These are phyloP conservation scores for Doris montereyensis DNA, from an alignment of 2,888 invertebrate species.

Conservation along the genomic window DNA sequence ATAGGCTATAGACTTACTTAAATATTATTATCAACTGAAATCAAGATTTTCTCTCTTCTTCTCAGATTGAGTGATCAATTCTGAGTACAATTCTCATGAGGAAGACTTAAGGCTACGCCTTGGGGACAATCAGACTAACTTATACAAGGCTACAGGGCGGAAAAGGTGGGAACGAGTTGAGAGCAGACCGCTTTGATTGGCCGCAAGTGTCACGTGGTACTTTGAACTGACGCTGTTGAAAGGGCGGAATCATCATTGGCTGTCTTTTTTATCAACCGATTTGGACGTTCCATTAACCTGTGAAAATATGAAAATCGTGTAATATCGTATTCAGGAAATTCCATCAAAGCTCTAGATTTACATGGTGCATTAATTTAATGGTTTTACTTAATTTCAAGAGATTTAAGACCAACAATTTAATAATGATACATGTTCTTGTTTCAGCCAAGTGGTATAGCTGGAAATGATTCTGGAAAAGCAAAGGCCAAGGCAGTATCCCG, in stretches of 20 bases:
- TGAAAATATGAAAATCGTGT: conserved; percentile 41
- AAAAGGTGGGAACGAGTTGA: conserved; percentile 26
- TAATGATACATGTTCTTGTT: conserved; percentile 35
- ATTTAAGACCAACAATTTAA: not conserved
- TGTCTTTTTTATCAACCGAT: conserved; percentile 15
- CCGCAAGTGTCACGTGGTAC: conserved; percentile 35
- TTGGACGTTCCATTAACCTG: conserved; percentile 22
- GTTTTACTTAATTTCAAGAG: conserved; percentile 12
- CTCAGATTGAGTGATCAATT: no score
- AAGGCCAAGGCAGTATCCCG: conserved; percentile 94
- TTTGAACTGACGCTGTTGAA: conserved; percentile 30
- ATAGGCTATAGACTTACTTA: no score
- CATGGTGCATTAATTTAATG: conserved; percentile 22
- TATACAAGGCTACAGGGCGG: no score
- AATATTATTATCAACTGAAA: no score
- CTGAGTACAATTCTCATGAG: no score
- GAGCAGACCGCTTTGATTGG: conserved; percentile 36
- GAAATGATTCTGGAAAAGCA: conserved; percentile 99
- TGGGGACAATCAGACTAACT: no score
- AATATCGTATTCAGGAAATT: conserved; percentile 39
- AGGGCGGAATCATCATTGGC: not conserved
- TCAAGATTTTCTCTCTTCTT: no score
- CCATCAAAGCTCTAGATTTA: conserved; percentile 25
- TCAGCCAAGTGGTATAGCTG: conserved; percentile 99
- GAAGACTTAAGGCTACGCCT: no score